These are phyloP conservation scores for Pristionchus mayeri DNA, from an alignment of 2,888 invertebrate genomes.

Conservation along the genomic window DNA sequence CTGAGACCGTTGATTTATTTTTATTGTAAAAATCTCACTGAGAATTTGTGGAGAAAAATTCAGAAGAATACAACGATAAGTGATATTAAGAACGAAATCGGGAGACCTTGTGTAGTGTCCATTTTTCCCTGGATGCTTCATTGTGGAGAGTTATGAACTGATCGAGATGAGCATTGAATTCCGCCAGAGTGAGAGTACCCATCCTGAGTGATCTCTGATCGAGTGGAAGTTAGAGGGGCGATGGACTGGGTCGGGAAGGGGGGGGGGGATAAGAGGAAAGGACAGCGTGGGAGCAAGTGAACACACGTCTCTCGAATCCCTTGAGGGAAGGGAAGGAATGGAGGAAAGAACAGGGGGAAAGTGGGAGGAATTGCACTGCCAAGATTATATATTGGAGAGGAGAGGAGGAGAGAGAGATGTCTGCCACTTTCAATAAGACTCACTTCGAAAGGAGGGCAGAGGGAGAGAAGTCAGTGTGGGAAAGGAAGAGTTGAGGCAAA, in stretches of 20 bases:
- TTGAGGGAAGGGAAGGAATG: slow-evolving; percentile 21
- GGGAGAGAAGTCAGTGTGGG: slow-evolving; percentile 10
- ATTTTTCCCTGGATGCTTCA: slow-evolving; percentile 15
- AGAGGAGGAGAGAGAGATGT: slow-evolving; percentile 39
- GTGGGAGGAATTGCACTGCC: slow-evolving; percentile 12
- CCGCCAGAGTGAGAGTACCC: background rate
- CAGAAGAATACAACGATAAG: too few species aligned
- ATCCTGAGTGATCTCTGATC: background rate
- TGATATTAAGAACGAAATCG: too few species aligned
- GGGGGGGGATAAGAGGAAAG: slow-evolving; percentile 11
- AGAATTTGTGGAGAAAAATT: too few species aligned
- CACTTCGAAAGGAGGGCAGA: slow-evolving; percentile 32
- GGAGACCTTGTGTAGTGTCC: slow-evolving; percentile 45
- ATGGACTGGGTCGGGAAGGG: too few species aligned
- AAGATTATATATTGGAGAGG: slow-evolving; percentile 42
- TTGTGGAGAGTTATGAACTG: slow-evolving; percentile 35
- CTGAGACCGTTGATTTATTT: too few species aligned
- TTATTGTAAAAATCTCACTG: too few species aligned
- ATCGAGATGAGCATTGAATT: slow-evolving; percentile 9
- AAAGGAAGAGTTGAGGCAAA: slow-evolving; percentile 21
- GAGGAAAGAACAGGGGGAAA: slow-evolving; percentile 35
- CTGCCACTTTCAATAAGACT: slow-evolving; percentile 50
- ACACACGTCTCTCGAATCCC: too few species aligned
- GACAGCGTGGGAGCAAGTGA: too few species aligned
- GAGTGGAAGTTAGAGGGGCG: background rate